phyloP scores from a whole-genome alignment of 1,140 invertebrate species.

The Agrypnia vestita region DNA sequence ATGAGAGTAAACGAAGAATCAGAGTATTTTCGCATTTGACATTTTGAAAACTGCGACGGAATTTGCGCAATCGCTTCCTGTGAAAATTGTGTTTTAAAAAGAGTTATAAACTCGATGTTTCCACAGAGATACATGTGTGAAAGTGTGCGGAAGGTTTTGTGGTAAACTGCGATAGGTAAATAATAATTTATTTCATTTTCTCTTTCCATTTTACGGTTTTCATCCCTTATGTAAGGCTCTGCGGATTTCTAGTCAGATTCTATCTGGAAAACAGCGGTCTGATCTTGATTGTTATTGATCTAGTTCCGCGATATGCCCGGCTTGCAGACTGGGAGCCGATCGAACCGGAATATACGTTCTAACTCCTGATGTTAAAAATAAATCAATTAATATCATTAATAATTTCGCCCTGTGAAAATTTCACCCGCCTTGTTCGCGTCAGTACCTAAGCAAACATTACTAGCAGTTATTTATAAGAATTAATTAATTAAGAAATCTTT shows the following conservation, averaged over 20 bases:
- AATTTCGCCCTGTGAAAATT: too few relatives aligned
- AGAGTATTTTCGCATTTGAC: background rate
- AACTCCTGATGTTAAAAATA: too few relatives aligned
- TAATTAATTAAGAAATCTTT: too few relatives aligned
- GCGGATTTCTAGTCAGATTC: background rate
- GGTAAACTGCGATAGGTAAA: constrained; percentile 18
- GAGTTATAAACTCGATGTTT: constrained; percentile 19
- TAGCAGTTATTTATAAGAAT: too few relatives aligned
- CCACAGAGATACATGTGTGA: constrained; percentile 17
- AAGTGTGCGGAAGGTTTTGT: constrained; percentile 30
- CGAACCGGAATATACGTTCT: background rate
- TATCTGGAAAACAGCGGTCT: background rate
- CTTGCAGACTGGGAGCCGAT: background rate
- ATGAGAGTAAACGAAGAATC: background rate
- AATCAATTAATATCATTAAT: too few relatives aligned
- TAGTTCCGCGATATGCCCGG: constrained; percentile 5
- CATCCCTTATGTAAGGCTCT: constrained; percentile 33
- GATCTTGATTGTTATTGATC: constrained; percentile 24
- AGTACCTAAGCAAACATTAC: too few relatives aligned
- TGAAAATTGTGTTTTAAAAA: constrained; percentile 29
- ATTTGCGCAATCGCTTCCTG: background rate
- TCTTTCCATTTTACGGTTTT: background rate
- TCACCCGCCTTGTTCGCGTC: too few relatives aligned
- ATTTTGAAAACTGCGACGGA: background rate
- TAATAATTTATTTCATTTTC: background rate